Base-by-base conservation (phyloP, 1,140 invertebrate species). In the Apis laboriosa region DNA sequence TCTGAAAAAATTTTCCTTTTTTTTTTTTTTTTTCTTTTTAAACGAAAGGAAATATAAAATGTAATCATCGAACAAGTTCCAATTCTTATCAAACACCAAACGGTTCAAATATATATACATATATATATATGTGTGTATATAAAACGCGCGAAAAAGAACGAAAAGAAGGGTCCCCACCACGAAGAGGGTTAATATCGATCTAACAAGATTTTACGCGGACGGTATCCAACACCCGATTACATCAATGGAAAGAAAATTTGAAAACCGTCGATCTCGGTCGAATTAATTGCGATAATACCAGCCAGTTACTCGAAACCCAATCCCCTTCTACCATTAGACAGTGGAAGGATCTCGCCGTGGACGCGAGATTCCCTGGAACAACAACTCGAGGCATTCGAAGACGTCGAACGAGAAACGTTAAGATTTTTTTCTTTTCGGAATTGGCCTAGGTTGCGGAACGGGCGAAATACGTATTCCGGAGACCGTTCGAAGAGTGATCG, bases 401-500 rank as follows among this genome's bases (percentile, higher is more conserved):
- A 11, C 13, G 12, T 7, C 0, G 1, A 11, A 58, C 72, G 34
- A 9, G 24, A 79, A 75, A 67, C 72, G 71, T 83, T 84, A 86
- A 90, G 77, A 86, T 84, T 87, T 87, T 34, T 43, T 43, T 43
- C 34, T 3, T 34, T 87, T 77, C 83, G 85, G 84, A 83, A 92
- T 91, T 91, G 91, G 87, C 89, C 84, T 87, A 90, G 88, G 84
- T 90, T 88, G 85, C 82, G 71, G 82, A 89, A 76, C 87, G 85
- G 74, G 82, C 77, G 89, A 90, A 90, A 81, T 88, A 83, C 86
- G 12, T 55, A 61, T n/a, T 34, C 34, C n/a, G 49, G 77, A 24
- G 21, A 60, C 70, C 66, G n/a, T 83, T 85, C 80, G 56, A 34
- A n/a, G 51, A 55, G 63, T 68, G 68, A 77, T 63, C 55, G 83